These are phyloP conservation scores for Itoplectis maculator DNA, from an alignment of 2,888 invertebrate genomes.

Conservation along the genomic window DNA sequence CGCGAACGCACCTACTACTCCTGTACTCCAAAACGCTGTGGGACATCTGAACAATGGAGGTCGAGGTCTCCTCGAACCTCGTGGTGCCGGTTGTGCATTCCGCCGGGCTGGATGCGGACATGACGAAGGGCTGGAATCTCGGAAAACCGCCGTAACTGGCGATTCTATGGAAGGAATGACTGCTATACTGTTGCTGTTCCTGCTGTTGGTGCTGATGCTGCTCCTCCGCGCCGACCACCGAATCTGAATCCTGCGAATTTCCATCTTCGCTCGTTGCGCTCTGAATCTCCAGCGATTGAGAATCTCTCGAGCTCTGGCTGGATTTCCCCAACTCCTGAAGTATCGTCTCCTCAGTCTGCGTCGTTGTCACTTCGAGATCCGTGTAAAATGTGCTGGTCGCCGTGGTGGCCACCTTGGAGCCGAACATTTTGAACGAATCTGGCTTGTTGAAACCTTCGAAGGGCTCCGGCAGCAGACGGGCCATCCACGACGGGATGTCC, in stretches of 20 bases:
- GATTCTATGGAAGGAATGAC: constrained; percentile 81
- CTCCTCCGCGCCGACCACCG: constrained; percentile 75
- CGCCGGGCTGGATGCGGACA: constrained; percentile 78
- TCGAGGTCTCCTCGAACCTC: constrained; percentile 76
- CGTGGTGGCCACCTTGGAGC: constrained; percentile 78
- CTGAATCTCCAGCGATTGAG: constrained; percentile 75
- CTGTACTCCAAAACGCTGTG: constrained; percentile 82
- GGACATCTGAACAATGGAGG: constrained; percentile 80
- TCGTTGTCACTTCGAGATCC: constrained; percentile 75
- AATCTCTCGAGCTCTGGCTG: constrained; percentile 72
- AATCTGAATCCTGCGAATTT: constrained; percentile 79
- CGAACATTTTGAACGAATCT: constrained; percentile 81
- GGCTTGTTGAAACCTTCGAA: constrained; percentile 73
- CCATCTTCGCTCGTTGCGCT: constrained; percentile 79
- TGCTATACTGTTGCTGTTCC: constrained; percentile 73
- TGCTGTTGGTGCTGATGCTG: constrained; percentile 51
- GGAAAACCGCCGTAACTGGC: constrained; percentile 82
- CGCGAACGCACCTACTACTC: constrained; percentile 78
- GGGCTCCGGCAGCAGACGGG: constrained; percentile 78
- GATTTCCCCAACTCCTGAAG: constrained; percentile 56
- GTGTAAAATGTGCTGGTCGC: constrained; percentile 82
- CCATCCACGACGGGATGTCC: constrained; percentile 81
- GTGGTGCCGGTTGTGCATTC: constrained; percentile 73
- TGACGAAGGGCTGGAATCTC: constrained; percentile 81
- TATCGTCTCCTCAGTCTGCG: constrained; percentile 69